phyloP scores from a whole-genome alignment of 1,140 invertebrate genomes.

The Mesaphorura yosii region DNA sequence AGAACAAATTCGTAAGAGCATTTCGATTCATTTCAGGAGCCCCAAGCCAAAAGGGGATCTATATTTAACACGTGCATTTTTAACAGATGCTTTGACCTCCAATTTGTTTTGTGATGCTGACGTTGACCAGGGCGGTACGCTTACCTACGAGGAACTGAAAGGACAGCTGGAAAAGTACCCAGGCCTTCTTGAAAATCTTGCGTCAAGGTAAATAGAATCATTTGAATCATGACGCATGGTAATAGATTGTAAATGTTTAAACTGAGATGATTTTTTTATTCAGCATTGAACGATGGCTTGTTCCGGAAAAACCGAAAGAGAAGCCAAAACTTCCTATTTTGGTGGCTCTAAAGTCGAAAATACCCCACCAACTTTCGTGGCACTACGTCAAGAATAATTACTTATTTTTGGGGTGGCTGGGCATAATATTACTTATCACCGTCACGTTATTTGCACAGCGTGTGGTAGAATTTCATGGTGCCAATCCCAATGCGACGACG shows the following conservation, averaged over 20 bases:
- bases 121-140: conserved; percentile 60
- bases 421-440: conserved; percentile 59
- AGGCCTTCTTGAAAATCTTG: conserved; percentile 75
- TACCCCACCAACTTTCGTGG: conserved; percentile 63
- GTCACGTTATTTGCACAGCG: conserved; percentile 61
- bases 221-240: background rate
- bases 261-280: conserved; percentile 5
- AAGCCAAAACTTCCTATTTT: no score
- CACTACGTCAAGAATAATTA: conserved; percentile 83
- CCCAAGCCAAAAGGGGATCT: background rate
- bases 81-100: conserved; percentile 63
- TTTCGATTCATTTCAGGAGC: background rate
- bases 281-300: conserved; percentile 52
- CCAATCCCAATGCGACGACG: conserved; percentile 45
- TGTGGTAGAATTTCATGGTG: conserved; percentile 50
- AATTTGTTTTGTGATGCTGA: conserved; percentile 86
- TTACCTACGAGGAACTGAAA: conserved; percentile 78
- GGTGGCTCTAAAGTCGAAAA: no score
- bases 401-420: conserved; percentile 65
- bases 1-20: conserved; percentile 52
- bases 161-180: conserved; percentile 74
- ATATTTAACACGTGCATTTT: background rate
- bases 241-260: background rate
- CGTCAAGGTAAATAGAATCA: conserved; percentile 57
- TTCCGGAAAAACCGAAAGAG: conserved; percentile 57